A percentile compares a stretch with the other conserved stretches of the same genome.
phyloP scores from a whole-genome alignment of 1,140 invertebrate genomes.

The Caerostris darwini region DNA sequence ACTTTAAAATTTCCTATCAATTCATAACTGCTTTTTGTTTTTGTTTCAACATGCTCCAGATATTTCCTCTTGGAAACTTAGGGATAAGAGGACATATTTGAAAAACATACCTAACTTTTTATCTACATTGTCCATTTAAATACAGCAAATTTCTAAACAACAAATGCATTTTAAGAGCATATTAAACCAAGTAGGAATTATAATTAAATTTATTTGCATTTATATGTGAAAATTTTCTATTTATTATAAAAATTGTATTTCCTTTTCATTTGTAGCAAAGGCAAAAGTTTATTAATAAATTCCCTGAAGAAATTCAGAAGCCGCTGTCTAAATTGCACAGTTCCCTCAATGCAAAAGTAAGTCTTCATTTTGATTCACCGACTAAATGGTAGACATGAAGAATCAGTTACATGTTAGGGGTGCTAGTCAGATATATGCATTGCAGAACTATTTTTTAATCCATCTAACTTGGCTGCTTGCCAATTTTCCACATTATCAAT shows the following conservation, averaged over 20 bases:
- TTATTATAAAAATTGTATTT: not conserved
- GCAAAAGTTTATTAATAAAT: slow-evolving; percentile 83
- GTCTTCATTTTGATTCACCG: not conserved
- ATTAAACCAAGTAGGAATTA: not conserved
- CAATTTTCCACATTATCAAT: no score
- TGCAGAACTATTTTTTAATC: no score
- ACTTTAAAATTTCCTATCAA: no score
- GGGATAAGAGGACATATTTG: not conserved
- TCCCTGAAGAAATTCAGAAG: slow-evolving; percentile 86
- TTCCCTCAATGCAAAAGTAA: slow-evolving; percentile 82
- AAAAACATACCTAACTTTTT: not conserved
- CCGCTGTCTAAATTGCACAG: slow-evolving; percentile 81
- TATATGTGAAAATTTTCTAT: not conserved
- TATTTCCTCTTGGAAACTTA: no score
- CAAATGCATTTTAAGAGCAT: not conserved
- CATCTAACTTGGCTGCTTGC: no score
- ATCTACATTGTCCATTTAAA: not conserved
- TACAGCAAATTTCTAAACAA: not conserved
- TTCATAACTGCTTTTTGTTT: no score
- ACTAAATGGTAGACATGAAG: no score
- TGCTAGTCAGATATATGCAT: no score
- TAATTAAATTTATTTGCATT: not conserved
- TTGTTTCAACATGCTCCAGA: no score
- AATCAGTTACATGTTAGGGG: no score
- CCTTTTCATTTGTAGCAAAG: slow-evolving; percentile 81